Conservation (phyloP, 2,797 vertebrate species). For the Nothura maculosa region DNA sequence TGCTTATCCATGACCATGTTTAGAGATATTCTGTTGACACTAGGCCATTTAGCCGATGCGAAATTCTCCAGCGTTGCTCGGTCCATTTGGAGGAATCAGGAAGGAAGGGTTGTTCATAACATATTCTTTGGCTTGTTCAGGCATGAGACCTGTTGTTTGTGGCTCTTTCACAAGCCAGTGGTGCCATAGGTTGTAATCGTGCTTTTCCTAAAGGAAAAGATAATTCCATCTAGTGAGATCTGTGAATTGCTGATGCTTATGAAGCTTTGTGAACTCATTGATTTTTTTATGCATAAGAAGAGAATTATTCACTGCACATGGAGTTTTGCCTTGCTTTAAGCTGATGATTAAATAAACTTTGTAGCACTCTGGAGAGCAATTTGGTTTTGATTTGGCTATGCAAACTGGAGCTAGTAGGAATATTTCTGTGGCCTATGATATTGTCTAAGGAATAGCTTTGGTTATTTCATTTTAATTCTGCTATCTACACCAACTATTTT, state of each 20-base stretch:
- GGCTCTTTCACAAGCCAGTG: background rate
- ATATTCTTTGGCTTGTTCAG: background rate
- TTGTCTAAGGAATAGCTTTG: background rate
- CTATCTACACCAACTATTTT: background rate
- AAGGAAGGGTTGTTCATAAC: background rate
- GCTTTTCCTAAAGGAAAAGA: background rate
- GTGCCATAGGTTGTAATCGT: background rate
- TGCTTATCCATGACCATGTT: background rate
- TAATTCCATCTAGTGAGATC: background rate
- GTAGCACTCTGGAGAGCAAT: background rate
- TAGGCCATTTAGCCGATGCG: background rate
- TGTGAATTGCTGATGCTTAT: background rate
- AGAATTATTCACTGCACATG: background rate
- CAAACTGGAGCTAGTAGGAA: background rate
- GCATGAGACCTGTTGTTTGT: background rate
- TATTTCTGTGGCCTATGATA: background rate
- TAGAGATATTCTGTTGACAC: accelerated
- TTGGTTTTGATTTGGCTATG: background rate
- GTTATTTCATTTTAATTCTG: background rate
- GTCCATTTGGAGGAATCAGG: background rate
- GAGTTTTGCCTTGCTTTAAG: background rate
- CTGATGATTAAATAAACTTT: background rate
- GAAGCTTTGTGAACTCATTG: background rate
- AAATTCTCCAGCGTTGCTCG: background rate
- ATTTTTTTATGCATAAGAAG: too few species aligned